These are phyloP conservation scores for Dasyornis broadbenti DNA, from an alignment of 2,113 vertebrate species.

Conservation along the genomic window DNA sequence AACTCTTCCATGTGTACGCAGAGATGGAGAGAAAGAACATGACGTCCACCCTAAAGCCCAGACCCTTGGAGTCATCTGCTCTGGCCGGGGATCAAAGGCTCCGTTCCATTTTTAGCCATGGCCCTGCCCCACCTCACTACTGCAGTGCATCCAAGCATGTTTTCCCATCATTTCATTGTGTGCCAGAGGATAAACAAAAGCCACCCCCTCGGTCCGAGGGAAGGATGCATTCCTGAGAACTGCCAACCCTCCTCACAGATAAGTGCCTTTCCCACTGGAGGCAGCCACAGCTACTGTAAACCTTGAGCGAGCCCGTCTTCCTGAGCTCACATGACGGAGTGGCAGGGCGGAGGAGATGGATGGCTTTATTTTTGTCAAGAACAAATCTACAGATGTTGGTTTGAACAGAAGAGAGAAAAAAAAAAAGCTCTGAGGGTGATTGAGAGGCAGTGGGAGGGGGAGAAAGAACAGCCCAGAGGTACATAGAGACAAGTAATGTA, in stretches of 20 bases:
- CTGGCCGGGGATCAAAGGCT: slow-evolving; percentile 77
- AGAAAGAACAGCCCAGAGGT: background rate
- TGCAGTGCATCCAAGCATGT: slow-evolving; percentile 65
- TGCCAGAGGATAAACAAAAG: slow-evolving; percentile 81
- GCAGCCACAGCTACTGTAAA: slow-evolving; percentile 62
- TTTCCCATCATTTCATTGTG: slow-evolving; percentile 78
- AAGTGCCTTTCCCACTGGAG: slow-evolving; percentile 63
- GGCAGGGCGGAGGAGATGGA: slow-evolving; percentile 59
- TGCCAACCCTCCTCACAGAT: slow-evolving; percentile 49
- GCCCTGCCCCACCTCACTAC: slow-evolving; percentile 70
- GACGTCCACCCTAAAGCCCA: slow-evolving; percentile 43
- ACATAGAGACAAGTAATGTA: background rate
- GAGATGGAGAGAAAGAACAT: slow-evolving; percentile 55
- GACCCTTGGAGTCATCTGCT: slow-evolving; percentile 53
- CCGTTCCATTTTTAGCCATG: slow-evolving; percentile 72
- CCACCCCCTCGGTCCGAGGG: slow-evolving; percentile 63
- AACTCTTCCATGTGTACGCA: background rate
- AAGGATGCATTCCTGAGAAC: slow-evolving; percentile 71
- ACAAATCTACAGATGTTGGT: slow-evolving; percentile 54
- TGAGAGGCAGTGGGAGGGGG: background rate
- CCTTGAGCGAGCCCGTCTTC: slow-evolving; percentile 49
- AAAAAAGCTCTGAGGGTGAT: background rate
- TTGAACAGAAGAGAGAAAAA: background rate
- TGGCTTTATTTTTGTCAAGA: slow-evolving; percentile 66
- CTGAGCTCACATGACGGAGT: slow-evolving; percentile 50